Evolutionary conservation across 2,888 invertebrate genomes (phyloP).

Genomic region (Leptinotarsa rubiginosa): DNA sequence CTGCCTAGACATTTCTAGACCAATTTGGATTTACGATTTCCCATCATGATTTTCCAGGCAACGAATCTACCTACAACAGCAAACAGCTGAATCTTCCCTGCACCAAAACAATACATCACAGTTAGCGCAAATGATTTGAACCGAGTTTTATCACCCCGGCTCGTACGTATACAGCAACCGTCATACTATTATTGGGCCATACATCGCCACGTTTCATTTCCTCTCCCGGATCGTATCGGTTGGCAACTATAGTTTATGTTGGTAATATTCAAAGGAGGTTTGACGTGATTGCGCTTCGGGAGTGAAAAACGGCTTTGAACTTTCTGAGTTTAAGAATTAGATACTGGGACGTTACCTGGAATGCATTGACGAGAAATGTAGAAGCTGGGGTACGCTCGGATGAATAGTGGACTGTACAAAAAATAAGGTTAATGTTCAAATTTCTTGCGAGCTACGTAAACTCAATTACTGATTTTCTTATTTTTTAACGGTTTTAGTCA

Average conservation of each 20-base stretch:
- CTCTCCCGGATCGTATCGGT: not conserved
- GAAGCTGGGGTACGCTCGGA: not conserved
- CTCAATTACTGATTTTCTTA: too few relatives aligned
- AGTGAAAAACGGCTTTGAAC: conserved; percentile 2
- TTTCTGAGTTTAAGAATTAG: not conserved
- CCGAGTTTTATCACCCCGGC: not conserved
- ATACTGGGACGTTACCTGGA: conserved; percentile 17
- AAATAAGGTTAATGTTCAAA: too few relatives aligned
- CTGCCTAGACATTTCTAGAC: too few relatives aligned
- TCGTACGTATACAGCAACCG: conserved; percentile 15
- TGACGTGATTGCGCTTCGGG: not conserved
- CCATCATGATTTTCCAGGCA: too few relatives aligned
- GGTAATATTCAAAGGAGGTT: not conserved
- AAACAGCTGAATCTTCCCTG: not conserved
- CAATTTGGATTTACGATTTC: too few relatives aligned
- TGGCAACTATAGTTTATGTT: conserved; percentile 4
- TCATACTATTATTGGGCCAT: conserved; percentile 30
- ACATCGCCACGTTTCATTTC: conserved; percentile 31
- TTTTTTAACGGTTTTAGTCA: too few relatives aligned
- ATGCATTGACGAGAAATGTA: not conserved
- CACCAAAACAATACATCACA: not conserved
- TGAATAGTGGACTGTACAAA: too few relatives aligned
- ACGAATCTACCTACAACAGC: not conserved
- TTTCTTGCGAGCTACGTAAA: too few relatives aligned
- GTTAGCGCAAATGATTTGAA: conserved; percentile 10